Percentiles rank a stretch among this genome's conserved stretches.
Evolutionary conservation across 92 coral and sea anemone genomes (phyloP).

Genomic region (Chrysogorgia sp.): DNA sequence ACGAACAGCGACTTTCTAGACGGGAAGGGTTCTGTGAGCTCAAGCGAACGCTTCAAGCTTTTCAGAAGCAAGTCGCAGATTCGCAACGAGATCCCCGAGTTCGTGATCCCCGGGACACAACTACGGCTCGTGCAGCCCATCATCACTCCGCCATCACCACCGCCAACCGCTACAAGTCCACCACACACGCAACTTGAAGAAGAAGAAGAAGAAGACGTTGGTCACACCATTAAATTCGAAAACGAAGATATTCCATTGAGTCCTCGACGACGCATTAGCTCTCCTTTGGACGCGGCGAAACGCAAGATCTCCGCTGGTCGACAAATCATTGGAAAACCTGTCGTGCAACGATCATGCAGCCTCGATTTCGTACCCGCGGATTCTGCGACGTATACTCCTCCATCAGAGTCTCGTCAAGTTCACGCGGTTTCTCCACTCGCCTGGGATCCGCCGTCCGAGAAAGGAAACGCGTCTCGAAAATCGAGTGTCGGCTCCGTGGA

Average conservation of each 20-base stretch:
- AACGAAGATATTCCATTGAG: background rate
- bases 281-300: too few species aligned
- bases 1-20: background rate
- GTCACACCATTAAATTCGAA: background rate
- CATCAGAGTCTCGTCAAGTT: background rate
- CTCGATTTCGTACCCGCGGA: background rate
- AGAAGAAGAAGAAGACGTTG: background rate
- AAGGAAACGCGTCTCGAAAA: conserved; percentile 2
- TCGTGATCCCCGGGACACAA: conserved; percentile 41
- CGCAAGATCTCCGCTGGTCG: too few species aligned
- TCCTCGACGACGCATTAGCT: background rate
- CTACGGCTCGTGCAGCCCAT: conserved; percentile 27
- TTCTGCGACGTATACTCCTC: background rate
- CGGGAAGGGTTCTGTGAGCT: conserved; percentile 2
- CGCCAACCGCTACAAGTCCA: too few species aligned
- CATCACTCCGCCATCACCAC: conserved; percentile 33
- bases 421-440: background rate
- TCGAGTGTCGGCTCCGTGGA: conserved; percentile 30
- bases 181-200: background rate
- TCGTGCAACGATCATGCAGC: background rate
- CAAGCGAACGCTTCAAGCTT: background rate
- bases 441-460: background rate
- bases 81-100: conserved; percentile 34
- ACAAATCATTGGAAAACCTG: background rate
- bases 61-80: conserved; percentile 16